A percentile compares a stretch with the other conserved stretches of the same genome.
phyloP scores from a whole-genome alignment of 1,140 invertebrate genomes.

The Heliconius eleuchia region DNA sequence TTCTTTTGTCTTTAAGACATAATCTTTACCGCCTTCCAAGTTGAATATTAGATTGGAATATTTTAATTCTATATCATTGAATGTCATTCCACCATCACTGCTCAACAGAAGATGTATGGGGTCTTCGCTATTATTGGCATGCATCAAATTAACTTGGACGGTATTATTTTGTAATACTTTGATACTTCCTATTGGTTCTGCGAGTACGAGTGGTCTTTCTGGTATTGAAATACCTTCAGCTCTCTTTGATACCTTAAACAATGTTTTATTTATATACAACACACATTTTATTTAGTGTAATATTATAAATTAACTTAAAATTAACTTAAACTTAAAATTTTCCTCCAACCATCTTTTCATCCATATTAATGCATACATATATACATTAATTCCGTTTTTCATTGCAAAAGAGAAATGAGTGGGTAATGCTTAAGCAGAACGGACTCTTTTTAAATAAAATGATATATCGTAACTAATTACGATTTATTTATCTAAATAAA shows the following conservation, averaged over 20 bases:
- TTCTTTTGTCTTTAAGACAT: slow-evolving; percentile 76
- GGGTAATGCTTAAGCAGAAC: too few relatives aligned
- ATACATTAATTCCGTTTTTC: too few relatives aligned
- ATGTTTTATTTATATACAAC: not conserved
- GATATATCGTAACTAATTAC: too few relatives aligned
- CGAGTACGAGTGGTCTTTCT: slow-evolving; percentile 59
- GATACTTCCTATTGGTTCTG: slow-evolving; percentile 74
- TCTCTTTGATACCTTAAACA: slow-evolving; percentile 39
- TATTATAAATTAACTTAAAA: too few relatives aligned
- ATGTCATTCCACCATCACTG: slow-evolving; percentile 68
- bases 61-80: slow-evolving; percentile 66
- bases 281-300: too few relatives aligned
- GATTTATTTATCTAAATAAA: too few relatives aligned
- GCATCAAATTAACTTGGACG: slow-evolving; percentile 72
- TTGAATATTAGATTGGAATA: slow-evolving; percentile 69
- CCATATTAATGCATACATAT: too few relatives aligned
- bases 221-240: slow-evolving; percentile 47
- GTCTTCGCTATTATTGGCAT: slow-evolving; percentile 63
- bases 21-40: slow-evolving; percentile 72
- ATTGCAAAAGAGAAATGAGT: too few relatives aligned
- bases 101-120: slow-evolving; percentile 74
- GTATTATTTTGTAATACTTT: slow-evolving; percentile 75
- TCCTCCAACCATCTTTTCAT: too few relatives aligned
- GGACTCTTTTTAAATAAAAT: too few relatives aligned
- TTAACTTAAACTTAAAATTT: too few relatives aligned